Evolutionary conservation across 2,113 vertebrate genomes (phyloP), one percentile per base, ranked within the genome.

Genomic region (Lepus timidus): DNA sequence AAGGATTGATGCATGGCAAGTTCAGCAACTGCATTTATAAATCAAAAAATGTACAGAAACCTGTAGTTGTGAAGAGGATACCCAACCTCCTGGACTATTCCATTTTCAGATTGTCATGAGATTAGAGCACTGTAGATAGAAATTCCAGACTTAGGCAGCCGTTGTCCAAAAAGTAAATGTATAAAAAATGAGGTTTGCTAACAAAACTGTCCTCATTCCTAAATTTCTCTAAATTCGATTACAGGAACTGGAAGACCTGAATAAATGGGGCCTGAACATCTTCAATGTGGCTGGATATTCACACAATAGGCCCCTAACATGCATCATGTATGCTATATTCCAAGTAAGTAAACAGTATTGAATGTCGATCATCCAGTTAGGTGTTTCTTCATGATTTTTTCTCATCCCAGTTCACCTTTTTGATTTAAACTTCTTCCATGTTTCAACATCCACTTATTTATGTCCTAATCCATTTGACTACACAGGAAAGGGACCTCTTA

Each of bases 261-360:
- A 99, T 84, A 99, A 99, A 97, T 99, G 99, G 99, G 99, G 99
- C 13, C 97, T 99, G 93, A 99, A 99, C 96, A 99, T 99, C 97
- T 99, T 99, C 97, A 99, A 98, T 10, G 99, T 99, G 51, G 98
- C 99, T 0, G 99, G 99, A 79, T 99, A 99, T 85, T 99, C 99
- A 0, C 99, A 99, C 96, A 99, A 99, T 94, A 98, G 99, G 33
- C 99, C 99, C 0, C 99, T 99, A 9, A 99, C 99, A 0, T 99
- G 99, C 97, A 99, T 99, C 97, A 99, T 99, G 99, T 99, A 99
- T 13, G 98, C 99, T 44, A 99, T 99, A 92, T 99, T 99, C 83
- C 99, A 99, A 99, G 99, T 99, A 23, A 4, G 99, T 98, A 33
- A 55, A 39, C 2, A 10, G 11, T 31, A 79, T 3, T 16, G 2